A percentile compares a stretch with the other conserved stretches of the same genome.
These are phyloP conservation scores for Centruroides vittatus DNA, from an alignment of 1,140 invertebrate genomes.

Conservation along the genomic window DNA sequence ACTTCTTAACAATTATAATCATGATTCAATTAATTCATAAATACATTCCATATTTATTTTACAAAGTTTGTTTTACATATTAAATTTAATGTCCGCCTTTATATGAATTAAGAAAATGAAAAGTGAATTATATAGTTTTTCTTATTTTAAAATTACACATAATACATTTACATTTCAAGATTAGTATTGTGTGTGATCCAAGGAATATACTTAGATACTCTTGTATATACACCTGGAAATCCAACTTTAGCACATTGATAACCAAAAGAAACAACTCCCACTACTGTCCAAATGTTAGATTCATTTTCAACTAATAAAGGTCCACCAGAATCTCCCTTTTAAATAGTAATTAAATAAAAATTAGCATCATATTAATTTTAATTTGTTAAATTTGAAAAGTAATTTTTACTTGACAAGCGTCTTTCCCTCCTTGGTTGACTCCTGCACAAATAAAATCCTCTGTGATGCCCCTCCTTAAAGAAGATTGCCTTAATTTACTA, in stretches of 20 bases:
- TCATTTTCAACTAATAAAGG: conserved; percentile 57
- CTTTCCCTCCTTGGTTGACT: conserved; percentile 24
- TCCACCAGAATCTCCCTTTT: conserved; percentile 50
- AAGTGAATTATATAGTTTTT: too few species aligned
- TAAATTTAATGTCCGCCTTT: too few species aligned
- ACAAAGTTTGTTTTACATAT: too few species aligned
- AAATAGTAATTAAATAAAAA: not conserved
- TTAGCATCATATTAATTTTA: too few species aligned
- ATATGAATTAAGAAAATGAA: too few species aligned
- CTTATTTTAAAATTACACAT: too few species aligned
- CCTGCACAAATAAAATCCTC: conserved; percentile 25
- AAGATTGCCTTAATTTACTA: too few species aligned
- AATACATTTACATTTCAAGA: too few species aligned
- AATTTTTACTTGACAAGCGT: conserved; percentile 26
- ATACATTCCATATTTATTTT: too few species aligned
- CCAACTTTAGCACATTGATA: conserved; percentile 46
- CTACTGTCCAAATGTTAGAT: conserved; percentile 47
- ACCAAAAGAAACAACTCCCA: conserved; percentile 80
- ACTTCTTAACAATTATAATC: too few species aligned
- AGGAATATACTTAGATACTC: conserved; percentile 21
- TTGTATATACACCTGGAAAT: conserved; percentile 25
- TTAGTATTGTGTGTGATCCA: conserved; percentile 25
- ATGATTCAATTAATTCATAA: too few species aligned
- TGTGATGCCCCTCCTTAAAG: conserved; percentile 1
- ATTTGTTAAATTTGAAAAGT: too few species aligned